Percentiles rank a stretch among this genome's conserved stretches.
Evolutionary conservation across 2,888 invertebrate genomes (phyloP).

Genomic region (Xestia rhomboidea): DNA sequence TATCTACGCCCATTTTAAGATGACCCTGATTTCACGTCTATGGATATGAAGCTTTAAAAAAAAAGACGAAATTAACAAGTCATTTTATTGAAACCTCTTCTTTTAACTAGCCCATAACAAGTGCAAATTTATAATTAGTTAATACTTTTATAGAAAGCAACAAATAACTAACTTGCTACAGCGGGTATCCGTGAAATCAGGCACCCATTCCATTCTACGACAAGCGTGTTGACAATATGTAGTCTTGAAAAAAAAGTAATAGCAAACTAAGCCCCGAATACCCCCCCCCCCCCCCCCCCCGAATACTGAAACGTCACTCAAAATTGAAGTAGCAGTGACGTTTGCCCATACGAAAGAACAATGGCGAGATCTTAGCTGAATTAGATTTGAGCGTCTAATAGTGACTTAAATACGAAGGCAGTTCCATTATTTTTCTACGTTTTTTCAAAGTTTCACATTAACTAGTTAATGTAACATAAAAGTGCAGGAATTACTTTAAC

Average conservation of each 20-base stretch:
- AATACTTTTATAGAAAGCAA: neutral
- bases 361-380: too few relatives aligned
- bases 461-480: too few relatives aligned
- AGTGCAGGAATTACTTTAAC: too few relatives aligned
- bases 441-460: too few relatives aligned
- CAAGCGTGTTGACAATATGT: neutral
- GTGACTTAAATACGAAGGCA: too few relatives aligned
- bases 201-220: neutral
- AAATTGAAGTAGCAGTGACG: too few relatives aligned
- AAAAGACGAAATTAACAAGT: neutral
- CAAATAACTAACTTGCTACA: neutral
- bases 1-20: slow-evolving; percentile 15
- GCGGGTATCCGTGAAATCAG: slow-evolving; percentile 39
- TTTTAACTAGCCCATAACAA: slow-evolving; percentile 9
- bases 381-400: too few relatives aligned
- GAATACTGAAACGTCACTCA: too few relatives aligned
- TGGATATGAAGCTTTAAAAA: neutral
- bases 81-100: neutral
- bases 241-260: neutral
- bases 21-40: slow-evolving; percentile 42
- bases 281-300: too few relatives aligned
- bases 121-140: slow-evolving; percentile 1
- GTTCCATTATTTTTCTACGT: too few relatives aligned
- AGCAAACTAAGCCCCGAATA: slow-evolving; percentile 6
- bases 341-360: too few relatives aligned